Conservation (phyloP, 1,140 invertebrate genomes). For the Babylonia areolata region DNA sequence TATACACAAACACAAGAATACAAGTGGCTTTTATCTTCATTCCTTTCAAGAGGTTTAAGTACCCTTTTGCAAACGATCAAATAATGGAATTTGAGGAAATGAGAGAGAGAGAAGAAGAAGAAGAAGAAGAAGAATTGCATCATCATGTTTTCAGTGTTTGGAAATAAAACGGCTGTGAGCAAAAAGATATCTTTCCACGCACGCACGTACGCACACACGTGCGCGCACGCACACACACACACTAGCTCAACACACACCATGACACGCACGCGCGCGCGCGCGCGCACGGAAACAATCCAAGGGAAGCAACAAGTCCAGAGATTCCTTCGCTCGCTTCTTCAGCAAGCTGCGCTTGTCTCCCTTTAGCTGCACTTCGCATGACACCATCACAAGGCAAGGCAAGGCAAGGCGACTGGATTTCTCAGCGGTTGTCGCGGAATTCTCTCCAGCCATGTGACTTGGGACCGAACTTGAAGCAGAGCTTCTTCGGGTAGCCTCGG, state of each 20-base stretch:
- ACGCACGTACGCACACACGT: background rate
- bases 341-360: background rate
- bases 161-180: too few relatives aligned
- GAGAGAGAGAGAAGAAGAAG: too few relatives aligned
- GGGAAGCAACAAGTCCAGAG: background rate
- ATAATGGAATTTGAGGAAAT: too few relatives aligned
- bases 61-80: background rate
- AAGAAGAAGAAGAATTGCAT: too few relatives aligned
- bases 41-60: too few relatives aligned
- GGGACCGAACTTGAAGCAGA: conserved; percentile 78
- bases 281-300: background rate
- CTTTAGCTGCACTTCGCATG: background rate
- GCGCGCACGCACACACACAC: background rate
- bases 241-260: background rate
- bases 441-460: conserved; percentile 66
- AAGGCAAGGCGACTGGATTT: background rate
- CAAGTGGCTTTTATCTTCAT: too few relatives aligned
- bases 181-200: background rate
- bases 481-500: conserved; percentile 78
- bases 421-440: background rate
- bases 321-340: background rate
- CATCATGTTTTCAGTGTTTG: too few relatives aligned
- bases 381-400: background rate
- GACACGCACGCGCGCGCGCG: background rate
- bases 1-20: background rate